Evolutionary conservation across 2,888 invertebrate genomes (phyloP).

Genomic region (Diogma glabrata): DNA sequence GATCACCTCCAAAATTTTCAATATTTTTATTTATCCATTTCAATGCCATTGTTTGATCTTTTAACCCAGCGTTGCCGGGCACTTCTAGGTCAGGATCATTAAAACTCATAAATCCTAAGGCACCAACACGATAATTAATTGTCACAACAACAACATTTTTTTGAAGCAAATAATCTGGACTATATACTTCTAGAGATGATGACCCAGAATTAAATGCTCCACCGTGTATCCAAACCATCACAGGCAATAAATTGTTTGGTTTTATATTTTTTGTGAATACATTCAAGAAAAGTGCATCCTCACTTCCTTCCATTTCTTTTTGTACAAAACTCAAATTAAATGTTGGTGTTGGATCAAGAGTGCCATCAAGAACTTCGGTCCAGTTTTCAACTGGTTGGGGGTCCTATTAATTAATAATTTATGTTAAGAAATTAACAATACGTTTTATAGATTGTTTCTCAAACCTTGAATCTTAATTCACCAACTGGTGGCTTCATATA

Average conservation of each 20-base stretch:
- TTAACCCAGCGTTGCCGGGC: constrained; percentile 35
- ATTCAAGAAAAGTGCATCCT: constrained; percentile 35
- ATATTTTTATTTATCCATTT: not conserved
- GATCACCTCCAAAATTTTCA: not conserved
- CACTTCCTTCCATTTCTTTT: not conserved
- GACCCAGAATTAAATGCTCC: constrained; percentile 11
- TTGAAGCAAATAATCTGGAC: constrained; percentile 9
- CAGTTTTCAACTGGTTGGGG: constrained; percentile 25
- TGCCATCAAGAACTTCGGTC: not conserved
- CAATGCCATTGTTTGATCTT: constrained; percentile 1
- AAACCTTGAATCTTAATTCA: not conserved
- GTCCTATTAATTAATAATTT: constrained; percentile 24
- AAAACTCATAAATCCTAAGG: constrained; percentile 38
- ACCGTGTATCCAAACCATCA: constrained; percentile 10
- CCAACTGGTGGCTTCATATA: constrained; percentile 1
- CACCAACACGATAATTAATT: constrained; percentile 20
- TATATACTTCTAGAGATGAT: constrained; percentile 5
- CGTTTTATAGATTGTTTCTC: not conserved
- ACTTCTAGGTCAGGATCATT: constrained; percentile 37
- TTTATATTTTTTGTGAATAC: constrained; percentile 31
- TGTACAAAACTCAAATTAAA: not conserved
- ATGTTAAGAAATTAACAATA: not conserved
- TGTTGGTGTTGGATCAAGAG: not conserved
- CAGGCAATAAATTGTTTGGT: not conserved
- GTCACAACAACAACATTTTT: constrained; percentile 19